Base-by-base conservation (phyloP, 2,888 invertebrate species). In the Netelia fuscicornis region DNA sequence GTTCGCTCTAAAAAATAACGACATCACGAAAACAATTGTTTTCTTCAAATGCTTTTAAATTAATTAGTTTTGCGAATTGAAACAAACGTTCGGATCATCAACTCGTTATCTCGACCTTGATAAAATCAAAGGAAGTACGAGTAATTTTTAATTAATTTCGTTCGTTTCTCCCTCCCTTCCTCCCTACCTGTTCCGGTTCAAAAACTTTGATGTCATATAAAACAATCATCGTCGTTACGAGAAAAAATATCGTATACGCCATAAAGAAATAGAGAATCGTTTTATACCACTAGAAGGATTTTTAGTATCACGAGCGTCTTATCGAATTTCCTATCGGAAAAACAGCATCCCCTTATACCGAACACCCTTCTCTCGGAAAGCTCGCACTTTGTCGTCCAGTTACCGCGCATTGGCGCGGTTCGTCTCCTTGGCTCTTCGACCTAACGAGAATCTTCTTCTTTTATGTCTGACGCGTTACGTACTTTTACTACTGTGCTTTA, bases 381-480 rank as follows among this genome's bases (percentile, higher is more conserved):
- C 56, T 20, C 3, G 37, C 25, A 44, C 23, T 79, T 54, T 71
- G 64, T 56, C 60, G 37, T 42, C 37, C n/a, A 20, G 62, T 37
- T 52, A 42, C 44, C 17, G 11, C 48, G 52, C 60, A 17, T 37
- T 52, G 11, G 20, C 17, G 20, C 10, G 11, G 25, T 23, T 25
- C 25, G 11, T 17, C 17, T 65, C 37, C 17, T 44, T 58, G 20
- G 13, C 60, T n/a, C 48, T 67, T 52, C 42, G 60, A 65, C 42
- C 71, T 60, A 65, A 65, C 13, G 42, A 37, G 25, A 75, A 81
- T 20, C 60, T 6, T 6, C 52, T 79, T 72, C 58, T 76, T 79
- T 85, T 67, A 76, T 62, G 85, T 82, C 85, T 62, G 65, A 71
- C 65, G 60, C 75, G 58, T 78, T 42, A 74, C 77, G 77, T 20